A percentile compares a stretch with the other conserved stretches of the same genome.
These are phyloP conservation scores for silkworm (Bombyx mori) DNA, from an alignment of 1,140 invertebrate genomes.

Conservation along the genomic window ASM3026992v2 NC_085128.1:11246001-11246500, in stretches of 20 bases:
- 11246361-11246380: no score
- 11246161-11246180: conserved; percentile 19
- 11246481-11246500: no score
- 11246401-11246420: no score
- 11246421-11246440: no score
- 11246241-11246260: conserved; percentile 29
- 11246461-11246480: no score
- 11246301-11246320: no score
- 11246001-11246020: no score
- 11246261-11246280: conserved; percentile 15
- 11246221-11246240: conserved; percentile 46
- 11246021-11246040: neutral
- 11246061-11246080: conserved; percentile 3
- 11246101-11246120: conserved; percentile 20
- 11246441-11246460: no score
- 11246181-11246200: conserved; percentile 44
- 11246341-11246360: no score
- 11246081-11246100: conserved; percentile 14
- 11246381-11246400: no score
- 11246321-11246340: no score
- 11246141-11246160: conserved; percentile 28
- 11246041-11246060: neutral
- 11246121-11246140: conserved; percentile 41
- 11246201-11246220: conserved; percentile 38
- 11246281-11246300: no score